These are phyloP conservation scores for Caenorhabditis japonica DNA, from an alignment of 2,888 invertebrate species.

Conservation along the genomic window DNA sequence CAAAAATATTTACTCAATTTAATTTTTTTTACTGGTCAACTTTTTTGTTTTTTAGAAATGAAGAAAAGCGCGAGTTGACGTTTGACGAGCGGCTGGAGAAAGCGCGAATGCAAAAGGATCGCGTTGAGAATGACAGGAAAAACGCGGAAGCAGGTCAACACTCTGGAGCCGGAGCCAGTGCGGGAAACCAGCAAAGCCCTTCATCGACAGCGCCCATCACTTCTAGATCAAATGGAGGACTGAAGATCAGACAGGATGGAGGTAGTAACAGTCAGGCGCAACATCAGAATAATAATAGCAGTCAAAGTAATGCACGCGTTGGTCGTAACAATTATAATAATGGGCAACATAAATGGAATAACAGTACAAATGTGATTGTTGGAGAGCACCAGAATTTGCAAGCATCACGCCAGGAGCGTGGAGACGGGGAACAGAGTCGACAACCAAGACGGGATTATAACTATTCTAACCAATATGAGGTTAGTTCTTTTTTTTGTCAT, in stretches of 20 bases:
- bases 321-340: constrained; percentile 1
- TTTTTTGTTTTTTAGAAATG: constrained; percentile 14
- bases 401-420: neutral
- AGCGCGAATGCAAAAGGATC: constrained; percentile 57
- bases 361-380: neutral
- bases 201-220: neutral
- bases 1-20: no score
- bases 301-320: neutral
- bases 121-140: constrained; percentile 49
- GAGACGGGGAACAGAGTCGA: constrained; percentile 8
- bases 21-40: no score
- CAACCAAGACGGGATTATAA: constrained; percentile 26
- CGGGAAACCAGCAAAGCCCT: no score
- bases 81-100: constrained; percentile 66
- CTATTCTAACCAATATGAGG: constrained; percentile 18
- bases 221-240: neutral
- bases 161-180: neutral
- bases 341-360: neutral
- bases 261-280: constrained; percentile 8
- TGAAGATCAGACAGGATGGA: neutral
- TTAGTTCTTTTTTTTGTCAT: neutral
- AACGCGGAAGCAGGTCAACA: neutral
- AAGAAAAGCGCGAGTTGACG: constrained; percentile 57
- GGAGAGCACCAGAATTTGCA: neutral
- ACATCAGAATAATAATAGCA: neutral